These are phyloP conservation scores for Agonopterix arenella DNA, from an alignment of 2,888 invertebrate species.

Conservation along the genomic window DNA sequence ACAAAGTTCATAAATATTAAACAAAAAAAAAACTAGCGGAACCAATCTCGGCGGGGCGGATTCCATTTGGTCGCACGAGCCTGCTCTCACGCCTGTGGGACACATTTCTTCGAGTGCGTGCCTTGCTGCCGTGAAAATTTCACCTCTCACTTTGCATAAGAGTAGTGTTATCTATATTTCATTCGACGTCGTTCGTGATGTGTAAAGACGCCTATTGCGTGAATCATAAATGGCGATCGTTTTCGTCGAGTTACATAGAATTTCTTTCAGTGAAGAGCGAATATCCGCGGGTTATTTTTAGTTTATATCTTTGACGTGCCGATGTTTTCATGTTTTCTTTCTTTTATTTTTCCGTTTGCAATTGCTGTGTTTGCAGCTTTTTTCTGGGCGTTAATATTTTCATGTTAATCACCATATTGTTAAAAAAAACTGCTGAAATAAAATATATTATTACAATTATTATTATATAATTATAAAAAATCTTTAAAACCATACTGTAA, in stretches of 20 bases:
- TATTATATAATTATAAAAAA: no score
- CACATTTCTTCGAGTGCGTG: conserved; percentile 52
- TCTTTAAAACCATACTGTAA: no score
- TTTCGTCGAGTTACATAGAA: conserved; percentile 50
- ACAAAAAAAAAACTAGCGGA: conserved; percentile 61
- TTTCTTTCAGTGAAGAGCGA: conserved; percentile 31
- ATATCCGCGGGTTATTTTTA: conserved; percentile 29
- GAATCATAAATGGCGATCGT: conserved; percentile 66
- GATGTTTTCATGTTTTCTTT: conserved; percentile 24
- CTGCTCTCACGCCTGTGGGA: conserved; percentile 44
- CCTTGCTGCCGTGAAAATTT: conserved; percentile 51
- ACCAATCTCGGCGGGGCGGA: conserved; percentile 61
- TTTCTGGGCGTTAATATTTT: no score
- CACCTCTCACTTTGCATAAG: conserved; percentile 60
- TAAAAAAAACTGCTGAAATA: no score
- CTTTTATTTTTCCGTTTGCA: conserved; percentile 1
- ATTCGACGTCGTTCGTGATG: conserved; percentile 49
- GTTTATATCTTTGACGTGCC: conserved; percentile 25
- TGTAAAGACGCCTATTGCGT: conserved; percentile 55
- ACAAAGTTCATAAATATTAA: conserved; percentile 67
- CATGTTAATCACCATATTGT: no score
- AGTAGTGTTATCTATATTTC: conserved; percentile 62
- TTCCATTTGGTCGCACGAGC: conserved; percentile 51
- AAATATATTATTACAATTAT: no score
- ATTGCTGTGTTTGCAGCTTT: no score